These are phyloP conservation scores for Bombyx mandarina DNA, from an alignment of 1,140 invertebrate genomes.

Conservation along the genomic window DNA sequence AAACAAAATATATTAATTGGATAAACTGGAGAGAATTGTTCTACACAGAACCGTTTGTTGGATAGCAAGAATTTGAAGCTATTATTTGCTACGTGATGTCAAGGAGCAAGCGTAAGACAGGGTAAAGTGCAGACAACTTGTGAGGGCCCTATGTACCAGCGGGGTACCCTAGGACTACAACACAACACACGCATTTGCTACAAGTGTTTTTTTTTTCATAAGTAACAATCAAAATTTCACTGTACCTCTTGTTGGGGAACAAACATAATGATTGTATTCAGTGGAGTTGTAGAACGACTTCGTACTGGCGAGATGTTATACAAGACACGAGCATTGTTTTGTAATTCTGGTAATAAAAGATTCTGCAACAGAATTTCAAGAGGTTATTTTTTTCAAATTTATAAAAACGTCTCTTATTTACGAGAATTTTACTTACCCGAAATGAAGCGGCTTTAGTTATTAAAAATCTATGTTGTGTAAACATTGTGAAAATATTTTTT, in stretches of 20 bases:
- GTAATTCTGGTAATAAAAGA: constrained; percentile 45
- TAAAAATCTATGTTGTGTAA: constrained; percentile 47
- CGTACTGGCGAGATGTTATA: constrained; percentile 64
- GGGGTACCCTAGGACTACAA: too few relatives aligned
- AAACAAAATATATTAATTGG: too few relatives aligned
- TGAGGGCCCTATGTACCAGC: too few relatives aligned
- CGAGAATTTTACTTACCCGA: constrained; percentile 31
- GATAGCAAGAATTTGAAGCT: too few relatives aligned
- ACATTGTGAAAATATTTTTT: constrained; percentile 33
- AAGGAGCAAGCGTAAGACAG: too few relatives aligned
- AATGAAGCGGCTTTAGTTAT: constrained; percentile 41
- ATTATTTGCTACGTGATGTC: too few relatives aligned
- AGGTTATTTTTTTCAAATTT: constrained; percentile 14
- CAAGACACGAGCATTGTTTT: constrained; percentile 48
- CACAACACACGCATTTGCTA: too few relatives aligned
- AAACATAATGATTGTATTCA: constrained; percentile 97
- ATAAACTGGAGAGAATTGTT: too few relatives aligned
- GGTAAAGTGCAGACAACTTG: too few relatives aligned
- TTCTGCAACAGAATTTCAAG: constrained; percentile 31
- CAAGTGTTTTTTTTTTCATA: background rate
- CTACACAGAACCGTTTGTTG: too few relatives aligned
- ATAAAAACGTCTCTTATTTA: constrained; percentile 4
- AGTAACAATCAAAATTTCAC: background rate
- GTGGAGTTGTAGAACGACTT: constrained; percentile 78
- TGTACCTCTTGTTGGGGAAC: constrained; percentile 97